These are phyloP conservation scores for Dermatemys mawii DNA, from an alignment of 2,113 vertebrate species.

Conservation along the genomic window DNA sequence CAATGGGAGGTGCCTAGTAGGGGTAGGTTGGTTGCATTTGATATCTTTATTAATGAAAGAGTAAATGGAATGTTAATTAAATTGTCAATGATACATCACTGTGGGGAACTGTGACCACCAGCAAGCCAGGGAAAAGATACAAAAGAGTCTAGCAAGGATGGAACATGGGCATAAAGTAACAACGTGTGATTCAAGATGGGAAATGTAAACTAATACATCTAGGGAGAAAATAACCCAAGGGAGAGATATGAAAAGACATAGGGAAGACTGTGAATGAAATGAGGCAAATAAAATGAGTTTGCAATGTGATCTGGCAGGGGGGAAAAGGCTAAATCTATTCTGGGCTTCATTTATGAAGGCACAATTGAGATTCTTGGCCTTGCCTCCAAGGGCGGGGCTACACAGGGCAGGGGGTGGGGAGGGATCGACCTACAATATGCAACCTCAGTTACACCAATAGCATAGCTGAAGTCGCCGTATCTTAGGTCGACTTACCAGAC, in stretches of 20 bases:
- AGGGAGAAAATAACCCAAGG: conserved; percentile 9
- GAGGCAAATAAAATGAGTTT: background rate
- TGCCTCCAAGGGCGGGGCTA: too few species aligned
- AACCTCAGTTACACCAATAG: too few species aligned
- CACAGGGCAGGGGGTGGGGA: too few species aligned
- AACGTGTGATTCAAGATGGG: background rate
- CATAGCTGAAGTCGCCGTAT: too few species aligned
- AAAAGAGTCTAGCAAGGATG: background rate
- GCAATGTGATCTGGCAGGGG: background rate
- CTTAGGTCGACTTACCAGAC: too few species aligned
- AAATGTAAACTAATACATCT: conserved; percentile 29
- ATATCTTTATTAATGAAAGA: background rate
- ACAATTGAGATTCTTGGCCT: accelerated
- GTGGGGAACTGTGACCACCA: background rate
- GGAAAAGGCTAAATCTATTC: background rate
- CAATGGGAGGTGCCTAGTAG: background rate
- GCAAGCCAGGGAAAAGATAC: background rate
- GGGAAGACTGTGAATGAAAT: background rate
- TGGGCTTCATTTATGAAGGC: background rate
- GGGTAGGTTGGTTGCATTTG: background rate
- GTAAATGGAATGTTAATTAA: background rate
- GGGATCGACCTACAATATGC: too few species aligned
- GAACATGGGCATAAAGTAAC: background rate
- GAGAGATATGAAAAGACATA: conserved; percentile 19
- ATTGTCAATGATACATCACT: conserved; percentile 6